Conservation (phyloP, 2,113 vertebrate genomes). For the Morone chrysops region DNA sequence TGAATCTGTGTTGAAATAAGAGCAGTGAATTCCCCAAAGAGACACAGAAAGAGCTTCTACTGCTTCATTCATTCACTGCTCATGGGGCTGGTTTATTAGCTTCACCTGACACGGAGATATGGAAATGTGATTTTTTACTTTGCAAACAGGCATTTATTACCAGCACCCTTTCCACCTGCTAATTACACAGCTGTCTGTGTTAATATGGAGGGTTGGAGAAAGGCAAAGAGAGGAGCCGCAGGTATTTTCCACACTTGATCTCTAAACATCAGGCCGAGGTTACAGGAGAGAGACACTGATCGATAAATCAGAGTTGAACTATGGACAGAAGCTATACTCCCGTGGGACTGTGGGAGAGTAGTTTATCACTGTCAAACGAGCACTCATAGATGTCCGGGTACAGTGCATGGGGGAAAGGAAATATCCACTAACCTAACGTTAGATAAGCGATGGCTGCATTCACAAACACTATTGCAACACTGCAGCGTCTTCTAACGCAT, state of each 20-base stretch:
- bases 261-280: constrained; percentile 37
- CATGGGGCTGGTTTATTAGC: constrained; percentile 57
- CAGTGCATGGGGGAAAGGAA: background rate
- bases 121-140: constrained; percentile 34
- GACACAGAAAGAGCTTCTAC: constrained; percentile 14
- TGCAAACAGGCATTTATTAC: background rate
- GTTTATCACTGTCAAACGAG: constrained; percentile 59
- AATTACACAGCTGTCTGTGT: constrained; percentile 7
- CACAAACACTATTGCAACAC: background rate
- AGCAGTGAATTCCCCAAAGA: constrained; percentile 40
- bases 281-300: constrained; percentile 52
- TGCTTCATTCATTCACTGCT: constrained; percentile 19
- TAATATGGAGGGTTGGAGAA: background rate
- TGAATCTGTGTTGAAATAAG: constrained; percentile 52
- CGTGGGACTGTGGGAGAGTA: constrained; percentile 10
- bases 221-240: constrained; percentile 41
- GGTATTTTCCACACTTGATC: constrained; percentile 59
- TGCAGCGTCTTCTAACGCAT: background rate
- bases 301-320: constrained; percentile 42
- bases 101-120: constrained; percentile 65
- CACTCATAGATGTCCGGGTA: background rate
- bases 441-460: background rate
- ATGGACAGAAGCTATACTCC: constrained; percentile 25
- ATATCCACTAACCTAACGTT: background rate
- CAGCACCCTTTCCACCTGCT: background rate